phyloP scores from a whole-genome alignment of 2,888 invertebrate genomes.

The Chalcis sispes region DNA sequence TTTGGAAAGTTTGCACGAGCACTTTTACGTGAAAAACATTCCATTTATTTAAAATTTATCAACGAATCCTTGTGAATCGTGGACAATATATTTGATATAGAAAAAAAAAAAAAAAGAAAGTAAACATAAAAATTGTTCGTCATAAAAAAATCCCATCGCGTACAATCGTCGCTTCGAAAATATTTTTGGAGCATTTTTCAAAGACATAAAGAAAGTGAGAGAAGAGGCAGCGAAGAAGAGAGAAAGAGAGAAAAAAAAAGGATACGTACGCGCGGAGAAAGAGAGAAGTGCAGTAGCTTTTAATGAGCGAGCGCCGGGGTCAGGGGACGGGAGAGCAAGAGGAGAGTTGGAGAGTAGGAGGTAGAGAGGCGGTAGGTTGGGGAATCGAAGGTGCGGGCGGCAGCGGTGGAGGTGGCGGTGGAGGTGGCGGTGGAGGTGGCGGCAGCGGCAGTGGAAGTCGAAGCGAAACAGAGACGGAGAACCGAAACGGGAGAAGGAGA shows the following conservation, averaged over 20 bases:
- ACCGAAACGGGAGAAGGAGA: constrained; percentile 9
- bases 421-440: constrained; percentile 15
- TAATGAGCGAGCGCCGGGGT: constrained; percentile 48
- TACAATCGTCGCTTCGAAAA: too few species aligned
- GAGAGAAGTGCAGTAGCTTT: constrained; percentile 42
- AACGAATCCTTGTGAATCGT: too few species aligned
- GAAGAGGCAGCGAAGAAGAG: background rate
- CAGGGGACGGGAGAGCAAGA: constrained; percentile 42
- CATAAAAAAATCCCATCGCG: background rate
- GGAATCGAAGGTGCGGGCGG: background rate
- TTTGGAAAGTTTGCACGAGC: too few species aligned
- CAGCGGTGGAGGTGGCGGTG: constrained; percentile 16
- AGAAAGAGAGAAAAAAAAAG: constrained; percentile 13
- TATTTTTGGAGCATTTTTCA: background rate
- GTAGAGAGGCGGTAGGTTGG: constrained; percentile 36
- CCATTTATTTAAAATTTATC: too few species aligned
- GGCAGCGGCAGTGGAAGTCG: constrained; percentile 12
- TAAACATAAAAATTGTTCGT: too few species aligned
- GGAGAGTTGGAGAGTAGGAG: constrained; percentile 39
- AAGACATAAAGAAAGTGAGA: background rate
- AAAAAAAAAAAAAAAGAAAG: too few species aligned
- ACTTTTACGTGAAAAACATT: too few species aligned
- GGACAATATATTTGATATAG: too few species aligned
- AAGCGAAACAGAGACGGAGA: constrained; percentile 12
- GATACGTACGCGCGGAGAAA: background rate